phyloP scores from a whole-genome alignment of 2,888 invertebrate genomes.

The Ormyrus thymus region DNA sequence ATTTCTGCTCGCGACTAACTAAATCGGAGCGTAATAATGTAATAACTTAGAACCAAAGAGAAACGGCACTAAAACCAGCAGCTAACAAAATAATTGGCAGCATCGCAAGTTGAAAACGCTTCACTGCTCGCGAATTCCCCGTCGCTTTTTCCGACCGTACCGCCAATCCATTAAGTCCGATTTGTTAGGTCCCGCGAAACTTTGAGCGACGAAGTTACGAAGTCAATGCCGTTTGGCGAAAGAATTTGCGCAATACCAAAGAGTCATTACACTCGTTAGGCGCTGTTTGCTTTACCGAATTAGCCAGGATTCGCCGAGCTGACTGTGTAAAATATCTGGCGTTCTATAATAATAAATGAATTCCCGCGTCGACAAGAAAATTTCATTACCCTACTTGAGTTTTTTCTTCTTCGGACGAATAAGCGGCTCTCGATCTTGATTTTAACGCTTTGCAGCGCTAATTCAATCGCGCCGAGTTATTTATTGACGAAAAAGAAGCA shows the following conservation, averaged over 20 bases:
- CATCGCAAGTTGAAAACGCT: background rate
- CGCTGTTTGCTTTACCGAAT: constrained; percentile 23
- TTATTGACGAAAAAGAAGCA: background rate
- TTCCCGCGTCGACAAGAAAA: constrained; percentile 38
- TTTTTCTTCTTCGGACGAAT: constrained; percentile 13
- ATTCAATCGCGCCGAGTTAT: background rate
- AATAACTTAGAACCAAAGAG: too few species aligned
- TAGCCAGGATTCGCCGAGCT: constrained; percentile 33
- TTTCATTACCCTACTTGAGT: constrained; percentile 37
- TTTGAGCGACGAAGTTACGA: constrained; percentile 18
- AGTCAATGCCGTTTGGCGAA: constrained; percentile 23
- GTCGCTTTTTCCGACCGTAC: background rate
- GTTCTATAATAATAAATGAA: constrained; percentile 18
- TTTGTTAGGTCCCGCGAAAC: background rate
- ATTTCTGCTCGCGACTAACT: too few species aligned
- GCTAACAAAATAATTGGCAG: constrained; percentile 8
- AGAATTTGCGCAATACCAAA: constrained; percentile 2
- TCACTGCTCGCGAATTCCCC: background rate
- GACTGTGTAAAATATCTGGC: constrained; percentile 28
- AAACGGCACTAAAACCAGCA: too few species aligned
- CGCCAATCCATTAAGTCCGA: constrained; percentile 5
- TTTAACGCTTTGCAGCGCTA: constrained; percentile 2
- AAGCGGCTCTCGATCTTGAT: constrained; percentile 26
- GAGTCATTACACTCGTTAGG: constrained; percentile 22
- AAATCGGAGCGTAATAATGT: too few species aligned